Evolutionary conservation across 2,888 invertebrate genomes (phyloP), one percentile per base, ranked within the genome.

Genomic region (Labia minor): DNA sequence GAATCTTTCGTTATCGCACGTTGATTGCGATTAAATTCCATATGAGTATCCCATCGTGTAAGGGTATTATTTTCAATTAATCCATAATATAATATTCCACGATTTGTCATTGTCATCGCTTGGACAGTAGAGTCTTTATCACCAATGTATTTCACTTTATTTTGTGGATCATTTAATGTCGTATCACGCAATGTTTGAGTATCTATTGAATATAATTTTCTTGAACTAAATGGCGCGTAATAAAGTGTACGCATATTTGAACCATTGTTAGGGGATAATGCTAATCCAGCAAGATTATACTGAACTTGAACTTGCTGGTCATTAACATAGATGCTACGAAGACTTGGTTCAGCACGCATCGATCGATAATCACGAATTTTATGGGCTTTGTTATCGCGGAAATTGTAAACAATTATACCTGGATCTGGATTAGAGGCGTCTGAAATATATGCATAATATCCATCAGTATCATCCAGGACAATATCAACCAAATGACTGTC

Each of bases 101-200:
- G 78, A 16, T 86, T 82, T 71, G 88, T 87, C 86, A 89, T 87
- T 69, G 85, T 82, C 86, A 90, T 88, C 0, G 88, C 88, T 72
- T 86, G 88, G 0, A 86, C 85, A 75, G 88, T 86, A 0, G 88
- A 87, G 0, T 80, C 76, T 74, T 87, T 88, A 0, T 77, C 73
- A 0, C 87, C 89, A 61, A 86, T 76, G 70, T 86, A 66, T 16
- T 67, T 65, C 16, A 68, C 63, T 18, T 18, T n/a, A 2, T 20
- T 37, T 14, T 64, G 20, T n/a, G 66, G 70, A 11, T 73, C 72
- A 2, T 76, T 71, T 63, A 74, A 71, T 33, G 19, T 21, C 1
- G 70, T 63, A n/a, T 69, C 68, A 67, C 82, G 82, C 19, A 89
- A 76, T 19, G 83, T 78, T 0, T 82, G 81, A 0, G 86, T 84